Evolutionary conservation across 1,140 invertebrate species (phyloP).

Genomic region (Phortica variegata): DNA sequence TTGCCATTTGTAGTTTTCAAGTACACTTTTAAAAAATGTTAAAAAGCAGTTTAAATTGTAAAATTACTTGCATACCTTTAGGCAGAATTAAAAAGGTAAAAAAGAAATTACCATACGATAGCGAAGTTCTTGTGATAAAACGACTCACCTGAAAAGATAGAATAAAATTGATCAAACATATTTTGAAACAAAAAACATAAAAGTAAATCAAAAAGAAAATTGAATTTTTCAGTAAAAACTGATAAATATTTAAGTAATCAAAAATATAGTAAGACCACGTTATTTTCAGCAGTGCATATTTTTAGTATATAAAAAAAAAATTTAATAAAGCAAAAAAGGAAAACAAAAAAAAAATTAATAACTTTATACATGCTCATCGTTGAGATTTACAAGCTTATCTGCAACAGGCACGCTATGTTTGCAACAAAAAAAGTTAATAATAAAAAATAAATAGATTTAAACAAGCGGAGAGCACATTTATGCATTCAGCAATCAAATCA

Average conservation of each 20-base stretch:
- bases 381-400: slow-evolving; percentile 32
- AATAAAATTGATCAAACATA: not conserved
- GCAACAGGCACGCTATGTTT: slow-evolving; percentile 11
- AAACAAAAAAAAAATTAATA: not conserved
- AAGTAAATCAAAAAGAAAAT: not conserved
- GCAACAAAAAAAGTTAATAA: no score
- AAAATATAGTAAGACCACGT: no score
- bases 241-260: slow-evolving; percentile 10
- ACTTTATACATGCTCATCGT: slow-evolving; percentile 13
- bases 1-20: no score
- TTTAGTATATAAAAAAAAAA: slow-evolving; percentile 30
- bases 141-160: not conserved
- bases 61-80: slow-evolving; percentile 22
- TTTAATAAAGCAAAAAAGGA: slow-evolving; percentile 17
- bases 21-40: not conserved
- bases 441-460: no score
- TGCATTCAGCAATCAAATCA: no score
- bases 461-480: no score
- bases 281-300: no score
- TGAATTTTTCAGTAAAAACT: not conserved
- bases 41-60: not conserved
- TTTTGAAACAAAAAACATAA: slow-evolving; percentile 8
- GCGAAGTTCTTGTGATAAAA: no score
- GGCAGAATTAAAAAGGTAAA: slow-evolving; percentile 15
- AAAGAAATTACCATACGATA: no score